Evolutionary conservation across 2,797 vertebrate species (phyloP).

Genomic region (Falco peregrinus): DNA sequence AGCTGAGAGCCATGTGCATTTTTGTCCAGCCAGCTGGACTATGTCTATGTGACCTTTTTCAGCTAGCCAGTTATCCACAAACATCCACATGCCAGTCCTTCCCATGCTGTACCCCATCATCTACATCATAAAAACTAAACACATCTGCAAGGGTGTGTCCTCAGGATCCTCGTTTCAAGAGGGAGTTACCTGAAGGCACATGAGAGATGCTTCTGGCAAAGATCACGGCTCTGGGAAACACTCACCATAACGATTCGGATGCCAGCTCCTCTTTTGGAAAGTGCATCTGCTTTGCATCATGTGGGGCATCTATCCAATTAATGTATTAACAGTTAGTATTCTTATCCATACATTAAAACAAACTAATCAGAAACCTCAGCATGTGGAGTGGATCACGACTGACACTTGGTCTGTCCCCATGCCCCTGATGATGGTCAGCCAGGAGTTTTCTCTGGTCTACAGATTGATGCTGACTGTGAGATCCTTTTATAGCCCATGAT

Average conservation of each 20-base stretch:
- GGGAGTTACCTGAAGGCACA: not conserved
- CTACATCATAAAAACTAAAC: slow-evolving; percentile 49
- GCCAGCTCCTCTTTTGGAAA: not conserved
- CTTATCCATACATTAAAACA: not conserved
- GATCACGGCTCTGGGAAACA: not conserved
- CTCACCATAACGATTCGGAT: not conserved
- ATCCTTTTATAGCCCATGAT: not conserved
- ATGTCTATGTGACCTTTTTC: no score
- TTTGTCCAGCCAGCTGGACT: no score
- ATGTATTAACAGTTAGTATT: not conserved
- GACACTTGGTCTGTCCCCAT: not conserved
- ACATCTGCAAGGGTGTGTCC: not conserved
- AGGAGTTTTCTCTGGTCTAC: not conserved
- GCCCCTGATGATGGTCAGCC: not conserved
- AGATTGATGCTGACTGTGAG: not conserved
- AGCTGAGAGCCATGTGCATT: no score
- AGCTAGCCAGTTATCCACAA: no score
- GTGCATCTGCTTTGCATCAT: not conserved
- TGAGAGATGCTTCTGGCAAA: not conserved
- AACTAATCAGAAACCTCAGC: not conserved
- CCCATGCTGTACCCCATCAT: slow-evolving; percentile 73
- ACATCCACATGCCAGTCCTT: not conserved
- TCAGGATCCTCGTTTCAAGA: not conserved
- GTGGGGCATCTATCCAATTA: no score
- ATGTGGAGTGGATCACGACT: not conserved